Conservation (phyloP, 2,113 vertebrate species). For the Emydocephalus ijimae region DNA sequence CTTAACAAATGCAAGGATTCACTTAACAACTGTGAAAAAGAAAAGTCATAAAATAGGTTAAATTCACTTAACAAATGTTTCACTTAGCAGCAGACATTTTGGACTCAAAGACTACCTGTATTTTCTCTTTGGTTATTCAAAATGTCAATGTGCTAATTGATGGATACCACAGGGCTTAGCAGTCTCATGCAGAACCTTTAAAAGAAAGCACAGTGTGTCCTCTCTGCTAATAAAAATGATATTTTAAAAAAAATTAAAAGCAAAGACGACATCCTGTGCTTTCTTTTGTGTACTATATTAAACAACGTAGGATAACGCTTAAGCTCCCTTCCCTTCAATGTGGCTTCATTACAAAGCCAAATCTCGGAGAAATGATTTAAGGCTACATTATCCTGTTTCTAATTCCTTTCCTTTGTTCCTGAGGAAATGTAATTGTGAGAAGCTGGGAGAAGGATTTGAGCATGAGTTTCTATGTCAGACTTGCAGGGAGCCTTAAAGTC, state of each 20-base stretch:
- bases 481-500: constrained; percentile 80
- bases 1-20: too few relatives aligned
- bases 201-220: constrained; percentile 27
- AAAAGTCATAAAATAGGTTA: too few relatives aligned
- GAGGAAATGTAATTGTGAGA: constrained; percentile 81
- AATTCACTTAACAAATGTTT: too few relatives aligned
- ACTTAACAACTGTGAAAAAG: too few relatives aligned
- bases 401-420: constrained; percentile 84
- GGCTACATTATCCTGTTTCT: constrained; percentile 83
- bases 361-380: constrained; percentile 77
- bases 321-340: constrained; percentile 10
- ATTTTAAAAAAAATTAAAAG: constrained; percentile 58
- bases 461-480: constrained; percentile 71
- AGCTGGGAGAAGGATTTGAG: constrained; percentile 67
- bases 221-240: constrained; percentile 60
- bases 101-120: too few relatives aligned
- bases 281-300: constrained; percentile 72
- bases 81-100: too few relatives aligned
- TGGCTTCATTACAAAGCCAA: constrained; percentile 60
- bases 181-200: constrained; percentile 59
- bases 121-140: constrained; percentile 54
- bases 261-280: constrained; percentile 65
- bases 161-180: constrained; percentile 61
- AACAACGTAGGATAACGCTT: constrained; percentile 66
- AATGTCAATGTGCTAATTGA: constrained; percentile 46